Evolutionary conservation across 2,113 vertebrate species (phyloP), one percentile per base, ranked within the genome.

Genomic region (Engystomops pustulosus): DNA sequence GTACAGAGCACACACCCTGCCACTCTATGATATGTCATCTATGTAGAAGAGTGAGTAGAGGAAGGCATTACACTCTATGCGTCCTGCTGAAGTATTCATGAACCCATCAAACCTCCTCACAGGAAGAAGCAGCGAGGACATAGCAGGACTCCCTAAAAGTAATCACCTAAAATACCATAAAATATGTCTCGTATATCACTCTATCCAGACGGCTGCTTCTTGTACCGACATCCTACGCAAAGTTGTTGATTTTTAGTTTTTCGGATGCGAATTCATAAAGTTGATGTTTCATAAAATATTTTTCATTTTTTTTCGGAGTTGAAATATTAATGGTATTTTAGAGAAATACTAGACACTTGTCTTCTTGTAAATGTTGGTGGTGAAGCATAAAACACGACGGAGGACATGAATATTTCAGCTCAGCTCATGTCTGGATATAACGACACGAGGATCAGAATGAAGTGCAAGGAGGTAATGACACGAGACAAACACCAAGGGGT

Each of bases 41-140:
- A 53, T 77, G 51, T 78, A 38, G 11, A 10, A 14, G 18, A 62
- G 58, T 1, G 58, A 20, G 58, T 8, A 51, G 53, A 27, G 36
- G 36, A 62, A 20, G 62, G 55, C 76, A 79, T 65, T 65, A 45
- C 53, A 58, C 55, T 47, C 14, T 32, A 10, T 11, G 49, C 20
- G 49, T 75, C 7, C 49, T 78, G 17, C 51, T 79, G 38, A 79
- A 79, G 58, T 79, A 79, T 79, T 79, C 62, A 79, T 79, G 77
- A 65, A 44, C 58, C 51, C 49, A 41, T 60, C 75, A 77, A 77
- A 77, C 7, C 32, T 77, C 51, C 27, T 60, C 41, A n/a, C 51
- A 5, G 74, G 49, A 77, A 77, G 32, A 30, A 17, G 12, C 69
- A 25, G 38, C 3, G 30, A 67, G 62, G 30, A 67, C 30, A 67